A percentile compares a stretch with the other conserved stretches of the same genome.
phyloP scores from a whole-genome alignment of 1,140 invertebrate genomes.

The Panagrolaimus sp. region DNA sequence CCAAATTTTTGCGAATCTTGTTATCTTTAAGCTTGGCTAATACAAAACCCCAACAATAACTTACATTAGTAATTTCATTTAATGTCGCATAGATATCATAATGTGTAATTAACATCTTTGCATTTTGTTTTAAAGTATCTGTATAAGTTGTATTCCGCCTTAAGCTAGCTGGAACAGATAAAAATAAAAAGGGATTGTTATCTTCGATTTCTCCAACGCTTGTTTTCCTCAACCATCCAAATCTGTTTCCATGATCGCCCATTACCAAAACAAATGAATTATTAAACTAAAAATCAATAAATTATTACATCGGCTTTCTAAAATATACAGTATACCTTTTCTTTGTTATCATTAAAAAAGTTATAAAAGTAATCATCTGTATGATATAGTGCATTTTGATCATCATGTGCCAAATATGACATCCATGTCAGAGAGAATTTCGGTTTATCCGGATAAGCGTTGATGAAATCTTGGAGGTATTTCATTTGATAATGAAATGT shows the following conservation, averaged over 20 bases:
- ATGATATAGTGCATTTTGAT: not conserved
- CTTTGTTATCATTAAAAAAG: slow-evolving; percentile 5
- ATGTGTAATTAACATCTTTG: slow-evolving; percentile 22
- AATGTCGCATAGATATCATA: slow-evolving; percentile 32
- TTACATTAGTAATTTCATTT: slow-evolving; percentile 25
- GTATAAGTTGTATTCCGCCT: slow-evolving; percentile 10
- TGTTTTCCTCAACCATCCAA: slow-evolving; percentile 13
- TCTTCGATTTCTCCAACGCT: slow-evolving; percentile 23
- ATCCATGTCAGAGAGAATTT: not conserved
- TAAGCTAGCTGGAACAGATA: slow-evolving; percentile 18
- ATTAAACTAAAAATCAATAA: slow-evolving; percentile 13
- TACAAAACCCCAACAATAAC: too few relatives aligned
- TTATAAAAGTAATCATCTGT: slow-evolving; percentile 10
- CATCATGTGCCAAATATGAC: not conserved
- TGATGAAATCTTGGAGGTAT: slow-evolving; percentile 3
- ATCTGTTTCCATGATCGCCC: slow-evolving; percentile 20
- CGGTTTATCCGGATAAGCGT: not conserved
- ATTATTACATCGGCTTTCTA: too few relatives aligned
- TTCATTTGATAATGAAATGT: not conserved
- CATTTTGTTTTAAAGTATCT: slow-evolving; percentile 13
- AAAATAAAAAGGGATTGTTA: slow-evolving; percentile 22
- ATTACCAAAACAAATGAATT: slow-evolving; percentile 24
- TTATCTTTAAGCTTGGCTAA: too few relatives aligned
- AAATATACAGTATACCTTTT: not conserved
- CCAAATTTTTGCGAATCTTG: too few relatives aligned